phyloP scores from a whole-genome alignment of 1,140 invertebrate species.

The Pachypeltis micranthus region DNA sequence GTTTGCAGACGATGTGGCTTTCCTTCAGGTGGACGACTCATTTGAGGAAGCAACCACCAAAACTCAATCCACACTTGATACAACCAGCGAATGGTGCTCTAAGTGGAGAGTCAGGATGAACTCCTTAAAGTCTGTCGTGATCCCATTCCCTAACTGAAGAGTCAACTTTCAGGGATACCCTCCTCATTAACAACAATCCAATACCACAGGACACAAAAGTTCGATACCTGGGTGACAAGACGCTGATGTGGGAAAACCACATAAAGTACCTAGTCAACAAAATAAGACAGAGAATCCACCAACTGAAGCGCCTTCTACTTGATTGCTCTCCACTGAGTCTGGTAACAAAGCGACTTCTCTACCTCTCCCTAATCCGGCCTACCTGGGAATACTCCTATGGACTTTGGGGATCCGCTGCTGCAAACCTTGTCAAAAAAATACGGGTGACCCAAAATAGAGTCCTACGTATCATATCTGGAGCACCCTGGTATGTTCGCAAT shows the following conservation, averaged over 20 bases:
- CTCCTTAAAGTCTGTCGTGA: too few species aligned
- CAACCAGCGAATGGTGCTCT: too few species aligned
- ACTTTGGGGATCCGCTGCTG: background rate
- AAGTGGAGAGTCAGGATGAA: too few species aligned
- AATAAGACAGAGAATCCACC: background rate
- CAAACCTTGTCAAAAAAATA: background rate
- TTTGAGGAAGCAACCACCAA: too few species aligned
- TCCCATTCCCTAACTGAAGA: too few species aligned
- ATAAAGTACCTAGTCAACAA: background rate
- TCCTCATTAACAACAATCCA: too few species aligned
- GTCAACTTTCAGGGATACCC: too few species aligned
- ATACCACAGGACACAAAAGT: too few species aligned
- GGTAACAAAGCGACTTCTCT: background rate
- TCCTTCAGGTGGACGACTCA: too few species aligned
- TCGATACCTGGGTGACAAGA: too few species aligned
- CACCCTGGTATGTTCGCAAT: background rate
- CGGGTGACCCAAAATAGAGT: background rate
- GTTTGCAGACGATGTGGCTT: too few species aligned
- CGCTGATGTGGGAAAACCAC: background rate
- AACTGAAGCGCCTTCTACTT: background rate
- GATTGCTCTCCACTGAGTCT: background rate
- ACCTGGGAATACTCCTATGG: background rate
- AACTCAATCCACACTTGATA: too few species aligned
- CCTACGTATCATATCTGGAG: background rate
- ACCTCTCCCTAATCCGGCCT: background rate